Conservation (phyloP, 2,797 vertebrate genomes). For the Enteromius paludinosus region DNA sequence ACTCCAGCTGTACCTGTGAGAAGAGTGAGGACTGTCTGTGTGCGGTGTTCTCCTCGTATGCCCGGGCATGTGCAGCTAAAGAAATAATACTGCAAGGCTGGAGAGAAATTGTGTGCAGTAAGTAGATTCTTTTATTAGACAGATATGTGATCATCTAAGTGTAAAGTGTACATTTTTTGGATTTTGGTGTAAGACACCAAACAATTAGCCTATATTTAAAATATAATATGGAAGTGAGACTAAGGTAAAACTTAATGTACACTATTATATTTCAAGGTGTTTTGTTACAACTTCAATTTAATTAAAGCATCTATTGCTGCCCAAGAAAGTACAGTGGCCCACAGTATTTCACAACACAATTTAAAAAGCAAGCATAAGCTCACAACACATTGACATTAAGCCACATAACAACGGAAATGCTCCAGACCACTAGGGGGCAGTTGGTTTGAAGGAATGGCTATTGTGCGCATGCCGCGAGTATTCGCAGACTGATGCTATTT, state of each 20-base stretch:
- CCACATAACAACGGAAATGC: too few relatives aligned
- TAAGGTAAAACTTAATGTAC: neutral
- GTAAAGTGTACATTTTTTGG: neutral
- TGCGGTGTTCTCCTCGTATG: constrained; percentile 89
- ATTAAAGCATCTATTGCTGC: too few relatives aligned
- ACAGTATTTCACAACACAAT: too few relatives aligned
- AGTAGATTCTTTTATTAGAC: neutral
- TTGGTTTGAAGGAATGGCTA: too few relatives aligned
- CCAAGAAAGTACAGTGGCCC: neutral
- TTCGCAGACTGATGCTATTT: too few relatives aligned
- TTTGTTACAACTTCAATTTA: neutral
- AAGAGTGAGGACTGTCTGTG: constrained; percentile 90
- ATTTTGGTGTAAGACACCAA: neutral
- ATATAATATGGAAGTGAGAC: neutral
- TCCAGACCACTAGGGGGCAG: too few relatives aligned
- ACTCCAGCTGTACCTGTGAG: constrained; percentile 90
- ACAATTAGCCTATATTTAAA: neutral
- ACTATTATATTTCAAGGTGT: neutral
- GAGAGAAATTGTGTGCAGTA: constrained; percentile 77
- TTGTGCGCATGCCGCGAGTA: too few relatives aligned
- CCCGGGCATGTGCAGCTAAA: constrained; percentile 84
- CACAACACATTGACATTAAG: too few relatives aligned
- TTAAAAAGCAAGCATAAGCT: too few relatives aligned
- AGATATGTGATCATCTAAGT: neutral
- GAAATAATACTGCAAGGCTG: constrained; percentile 83